A percentile compares a stretch with the other conserved stretches of the same genome.
These are phyloP conservation scores for Automeris io DNA, from an alignment of 2,888 invertebrate genomes.

Conservation along the genomic window DNA sequence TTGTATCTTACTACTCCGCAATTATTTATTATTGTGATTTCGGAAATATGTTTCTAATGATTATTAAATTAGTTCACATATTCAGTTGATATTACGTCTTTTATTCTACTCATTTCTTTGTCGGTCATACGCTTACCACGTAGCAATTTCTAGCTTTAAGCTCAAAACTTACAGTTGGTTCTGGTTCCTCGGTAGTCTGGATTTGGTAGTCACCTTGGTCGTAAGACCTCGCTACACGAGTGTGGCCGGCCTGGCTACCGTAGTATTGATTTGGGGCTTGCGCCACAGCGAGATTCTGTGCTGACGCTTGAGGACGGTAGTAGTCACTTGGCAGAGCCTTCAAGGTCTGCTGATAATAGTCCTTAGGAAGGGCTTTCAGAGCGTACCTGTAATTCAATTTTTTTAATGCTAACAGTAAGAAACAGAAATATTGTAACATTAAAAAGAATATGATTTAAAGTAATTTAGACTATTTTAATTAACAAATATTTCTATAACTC, in stretches of 20 bases:
- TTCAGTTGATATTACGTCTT: no score
- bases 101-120: no score
- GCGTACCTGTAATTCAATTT: constrained; percentile 6
- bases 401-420: neutral
- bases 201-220: constrained; percentile 14
- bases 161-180: constrained; percentile 54
- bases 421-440: no score
- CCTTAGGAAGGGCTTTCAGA: constrained; percentile 10
- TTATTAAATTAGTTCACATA: no score
- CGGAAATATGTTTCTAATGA: no score
- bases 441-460: no score
- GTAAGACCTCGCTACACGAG: constrained; percentile 10
- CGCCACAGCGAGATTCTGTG: constrained; percentile 15
- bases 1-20: neutral
- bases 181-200: constrained; percentile 32
- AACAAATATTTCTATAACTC: no score
- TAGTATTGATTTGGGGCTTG: constrained; percentile 12
- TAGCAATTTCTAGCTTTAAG: neutral
- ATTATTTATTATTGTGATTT: no score
- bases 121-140: neutral
- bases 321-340: constrained; percentile 12
- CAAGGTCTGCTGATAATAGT: constrained; percentile 13
- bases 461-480: no score
- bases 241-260: constrained; percentile 18
- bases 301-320: constrained; percentile 20